Base-by-base conservation (phyloP, 1,140 invertebrate genomes). In the Bombus soroeensis region DNA sequence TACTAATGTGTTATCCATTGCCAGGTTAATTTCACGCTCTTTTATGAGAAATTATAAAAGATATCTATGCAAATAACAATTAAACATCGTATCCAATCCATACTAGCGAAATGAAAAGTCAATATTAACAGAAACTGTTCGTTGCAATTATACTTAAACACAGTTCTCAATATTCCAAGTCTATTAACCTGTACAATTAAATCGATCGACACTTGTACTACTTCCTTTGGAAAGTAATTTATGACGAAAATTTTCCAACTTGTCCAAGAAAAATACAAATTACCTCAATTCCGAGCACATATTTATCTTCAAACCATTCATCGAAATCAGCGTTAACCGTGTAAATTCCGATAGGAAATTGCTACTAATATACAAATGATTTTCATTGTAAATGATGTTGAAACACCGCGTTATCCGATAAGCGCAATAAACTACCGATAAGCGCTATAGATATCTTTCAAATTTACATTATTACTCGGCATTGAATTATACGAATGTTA, bases 311-410 rank as follows among this genome's bases (percentile, higher is more conserved):
- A 22, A 68, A 15, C 25, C 6, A 15, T 18, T 28, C 43, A 70
- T 53, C 12, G 1, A 28, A 28, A 37, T 6, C 53, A 32, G 3
- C n/a, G 34, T 22, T n/a, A n/a, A 80, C 6, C 8, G 43, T 25
- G 22, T 70, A 71, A 18, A 5, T 57, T 57, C 43, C 34, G 34
- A 70, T 53, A 53, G 18, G 47, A 53, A 53, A 53, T 53, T 1
- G 6, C 47, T 53, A 53, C 6, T 57, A 13, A 66, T 34, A 71
- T 71, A 80, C 34, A 71, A 80, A 80, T 25, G 34, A 68, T 57
- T 47, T 71, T 9, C 66, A 43, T 53, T 15, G 32, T 34, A 53
- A 71, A 53, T 18, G 34, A 10, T 6, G 15, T 13, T 53, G 43
- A 80, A 57, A 39, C 57, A 71, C 32, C n/a, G 9, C 8, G 43